Base-by-base conservation (phyloP, 2,113 vertebrate genomes). In the Seriola aureovittata region DNA sequence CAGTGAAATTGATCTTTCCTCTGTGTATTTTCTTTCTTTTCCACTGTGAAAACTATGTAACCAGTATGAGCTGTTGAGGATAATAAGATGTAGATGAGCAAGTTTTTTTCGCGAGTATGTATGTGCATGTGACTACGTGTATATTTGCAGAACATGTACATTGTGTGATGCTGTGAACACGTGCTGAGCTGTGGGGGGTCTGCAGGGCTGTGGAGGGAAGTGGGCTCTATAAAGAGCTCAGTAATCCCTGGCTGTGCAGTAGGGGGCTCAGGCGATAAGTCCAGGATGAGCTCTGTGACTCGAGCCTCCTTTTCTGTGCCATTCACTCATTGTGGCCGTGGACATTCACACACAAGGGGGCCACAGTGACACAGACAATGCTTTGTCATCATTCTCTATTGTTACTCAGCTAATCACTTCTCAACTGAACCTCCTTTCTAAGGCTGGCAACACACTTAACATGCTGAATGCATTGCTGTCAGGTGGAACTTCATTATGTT, bases 361-460 rank as follows among this genome's bases (percentile, higher is more conserved):
- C 7, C 50, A 4, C 48, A 36, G 40, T 12, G 68, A 77, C 65
- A 64, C 59, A 67, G 34, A 82, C 60, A 71, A 52, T 78, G 87
- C 81, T 81, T 85, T 86, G 90, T 87, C 83, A 88, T 88, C 57
- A 59, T 71, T 80, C 58, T 82, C 74, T 77, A 68, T 91, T 90
- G 86, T 86, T 73, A 60, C 65, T n/a, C 52, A 32, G 78, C 75
- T 84, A 81, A 84, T 85, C 77, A 78, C 44, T 16, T 84, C 71
- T 78, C n/a, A 64, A 12, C 21, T 21, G 54, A 25, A 25, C 11
- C n/a, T 60, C 70, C 67, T 67, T n/a, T 62, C 10, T 54, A 50
- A 48, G 52, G 48, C 42, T n/a, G n/a, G 46, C 14, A 69, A 32
- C 8, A 16, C 8, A 10, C 44, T 85, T 48, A 50, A 82, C 19